phyloP scores from a whole-genome alignment of 2,113 vertebrate genomes.

The Natator depressus region DNA sequence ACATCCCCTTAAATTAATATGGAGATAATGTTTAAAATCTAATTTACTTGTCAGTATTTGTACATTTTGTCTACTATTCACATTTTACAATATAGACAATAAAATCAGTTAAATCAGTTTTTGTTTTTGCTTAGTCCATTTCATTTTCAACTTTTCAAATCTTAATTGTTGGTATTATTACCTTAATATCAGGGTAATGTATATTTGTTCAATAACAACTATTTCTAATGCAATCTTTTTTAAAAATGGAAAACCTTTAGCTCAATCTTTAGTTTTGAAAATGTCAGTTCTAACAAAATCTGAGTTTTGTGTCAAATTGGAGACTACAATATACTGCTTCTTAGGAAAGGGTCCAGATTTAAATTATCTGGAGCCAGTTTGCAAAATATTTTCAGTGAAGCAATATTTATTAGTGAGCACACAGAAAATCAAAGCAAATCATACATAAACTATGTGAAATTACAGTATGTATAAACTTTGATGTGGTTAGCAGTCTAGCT shows the following conservation, averaged over 20 bases:
- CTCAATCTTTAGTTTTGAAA: accelerated
- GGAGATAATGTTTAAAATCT: neutral
- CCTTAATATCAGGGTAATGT: neutral
- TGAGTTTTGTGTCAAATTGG: neutral
- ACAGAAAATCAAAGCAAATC: neutral
- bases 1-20: neutral
- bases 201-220: slow-evolving; percentile 16
- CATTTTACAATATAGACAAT: neutral
- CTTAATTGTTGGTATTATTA: neutral
- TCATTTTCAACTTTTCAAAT: slow-evolving; percentile 35
- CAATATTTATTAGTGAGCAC: neutral
- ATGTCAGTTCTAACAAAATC: neutral
- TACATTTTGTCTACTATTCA: slow-evolving; percentile 10
- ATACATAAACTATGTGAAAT: neutral
- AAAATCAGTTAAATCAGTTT: slow-evolving; percentile 22
- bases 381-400: neutral
- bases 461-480: neutral
- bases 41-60: neutral
- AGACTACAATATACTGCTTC: neutral
- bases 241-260: neutral
- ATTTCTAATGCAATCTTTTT: neutral
- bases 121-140: neutral
- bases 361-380: neutral
- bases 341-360: neutral
- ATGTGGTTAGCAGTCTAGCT: neutral